Evolutionary conservation across 1,140 invertebrate genomes (phyloP), one percentile per base, ranked within the genome.

Genomic region (Oedothorax gibbosus): DNA sequence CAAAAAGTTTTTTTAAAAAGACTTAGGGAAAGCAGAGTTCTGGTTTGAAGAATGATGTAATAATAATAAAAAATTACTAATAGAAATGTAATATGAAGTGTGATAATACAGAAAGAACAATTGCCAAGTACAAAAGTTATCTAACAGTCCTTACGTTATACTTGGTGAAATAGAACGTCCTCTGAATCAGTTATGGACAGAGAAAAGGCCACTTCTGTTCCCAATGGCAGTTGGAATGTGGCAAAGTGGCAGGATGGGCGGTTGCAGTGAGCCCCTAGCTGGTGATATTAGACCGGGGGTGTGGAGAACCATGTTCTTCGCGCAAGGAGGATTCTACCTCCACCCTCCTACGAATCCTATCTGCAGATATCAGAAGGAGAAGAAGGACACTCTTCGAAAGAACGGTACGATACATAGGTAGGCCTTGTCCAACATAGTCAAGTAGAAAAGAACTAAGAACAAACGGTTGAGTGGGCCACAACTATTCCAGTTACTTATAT

Each of bases 271-370:
- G 57, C 57, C 73, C n/a, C 49, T 15, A 77, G 60, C 21, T 62
- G 14, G 35, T 35, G 35, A 35, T 5, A 1, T 35, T 35, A 35
- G 35, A 35, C 9, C n/a, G 14, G 64, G 76, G 62, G 76, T 54
- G 76, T 54, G 76, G 64, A 54, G 81, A 83, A 83, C 81, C 21
- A 83, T 83, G 81, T 83, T 83, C 81, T 83, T 83, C 81, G 81
- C 71, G 8, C 81, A 72, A 75, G 81, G 81, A 18, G 81, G 71
- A 66, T 73, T 73, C 56, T 54, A 83, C 71, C 81, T 75, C 81
- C 69, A 83, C 62, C 81, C 71, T 56, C 71, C 71, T 18, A 49
- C 51, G 35, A 57, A 56, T 51, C 71, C 71, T 20, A 60, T 54
- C 12, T 69, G n/a, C 53, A 64, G 64, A 71, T 57, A 72, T 18